Percentiles rank a stretch among this genome's conserved stretches.
phyloP scores from a whole-genome alignment of 2,888 invertebrate species.

The Idaea straminata region DNA sequence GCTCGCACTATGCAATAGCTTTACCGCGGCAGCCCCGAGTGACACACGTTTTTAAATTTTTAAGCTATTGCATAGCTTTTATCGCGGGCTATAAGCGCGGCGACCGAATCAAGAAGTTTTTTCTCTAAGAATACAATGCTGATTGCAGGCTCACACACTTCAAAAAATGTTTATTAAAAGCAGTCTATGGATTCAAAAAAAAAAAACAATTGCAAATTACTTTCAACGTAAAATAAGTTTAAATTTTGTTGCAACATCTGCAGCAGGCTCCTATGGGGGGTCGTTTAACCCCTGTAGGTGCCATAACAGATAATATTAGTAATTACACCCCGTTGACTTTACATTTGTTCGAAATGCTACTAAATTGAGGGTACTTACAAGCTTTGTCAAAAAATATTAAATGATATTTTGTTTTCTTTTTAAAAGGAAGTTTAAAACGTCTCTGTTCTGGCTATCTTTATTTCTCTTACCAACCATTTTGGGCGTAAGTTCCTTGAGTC shows the following conservation, averaged over 20 bases:
- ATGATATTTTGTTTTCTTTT: neutral
- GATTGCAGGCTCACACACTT: too few relatives aligned
- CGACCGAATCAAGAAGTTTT: too few relatives aligned
- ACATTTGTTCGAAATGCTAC: constrained; percentile 48
- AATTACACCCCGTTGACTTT: constrained; percentile 60
- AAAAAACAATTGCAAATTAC: neutral
- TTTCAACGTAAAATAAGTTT: neutral
- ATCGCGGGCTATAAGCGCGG: too few relatives aligned
- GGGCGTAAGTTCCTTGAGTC: too few relatives aligned
- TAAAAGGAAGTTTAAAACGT: too few relatives aligned
- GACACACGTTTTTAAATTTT: too few relatives aligned
- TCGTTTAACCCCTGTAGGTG: neutral
- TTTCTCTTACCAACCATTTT: neutral
- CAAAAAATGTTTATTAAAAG: too few relatives aligned
- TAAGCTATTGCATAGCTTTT: too few relatives aligned
- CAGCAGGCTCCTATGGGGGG: neutral
- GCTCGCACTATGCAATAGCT: too few relatives aligned
- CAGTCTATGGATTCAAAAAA: too few relatives aligned
- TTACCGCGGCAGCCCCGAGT: too few relatives aligned
- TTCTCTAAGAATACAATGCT: too few relatives aligned
- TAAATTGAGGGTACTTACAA: constrained; percentile 35
- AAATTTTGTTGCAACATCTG: neutral
- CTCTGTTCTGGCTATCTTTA: neutral
- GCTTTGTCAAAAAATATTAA: neutral
- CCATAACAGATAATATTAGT: constrained; percentile 14